Evolutionary conservation across 2,888 invertebrate species (phyloP).

Genomic region (Capitulum mitella): DNA sequence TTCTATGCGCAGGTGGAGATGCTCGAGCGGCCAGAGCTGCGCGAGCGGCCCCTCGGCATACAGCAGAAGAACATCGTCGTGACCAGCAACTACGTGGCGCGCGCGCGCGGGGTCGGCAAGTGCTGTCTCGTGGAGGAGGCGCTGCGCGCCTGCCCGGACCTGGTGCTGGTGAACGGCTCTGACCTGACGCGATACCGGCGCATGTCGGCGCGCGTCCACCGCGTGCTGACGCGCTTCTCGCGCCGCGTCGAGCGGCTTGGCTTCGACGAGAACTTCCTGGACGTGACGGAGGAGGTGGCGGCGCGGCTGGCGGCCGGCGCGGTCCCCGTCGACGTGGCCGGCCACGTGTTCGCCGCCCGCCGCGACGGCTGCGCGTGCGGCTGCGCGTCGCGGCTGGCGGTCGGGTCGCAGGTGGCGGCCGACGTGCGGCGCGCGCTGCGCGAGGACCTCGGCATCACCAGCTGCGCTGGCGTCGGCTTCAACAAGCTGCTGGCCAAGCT

Average conservation of each 20-base stretch:
- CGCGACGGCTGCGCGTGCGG: conserved; percentile 62
- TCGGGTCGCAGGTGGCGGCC: conserved; percentile 65
- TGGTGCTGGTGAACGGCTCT: conserved; percentile 71
- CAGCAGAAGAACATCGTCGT: conserved; percentile 78
- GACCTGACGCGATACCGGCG: conserved; percentile 72
- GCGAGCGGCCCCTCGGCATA: conserved; percentile 63
- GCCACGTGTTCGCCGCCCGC: conserved; percentile 52
- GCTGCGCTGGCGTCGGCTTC: conserved; percentile 73
- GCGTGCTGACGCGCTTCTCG: conserved; percentile 62
- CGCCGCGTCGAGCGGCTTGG: conserved; percentile 70
- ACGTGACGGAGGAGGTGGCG: conserved; percentile 60
- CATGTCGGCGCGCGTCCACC: conserved; percentile 67
- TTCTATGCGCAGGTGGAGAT: conserved; percentile 83
- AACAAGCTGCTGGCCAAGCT: conserved; percentile 78
- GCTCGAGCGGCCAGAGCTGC: conserved; percentile 60
- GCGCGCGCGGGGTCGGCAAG: conserved; percentile 66
- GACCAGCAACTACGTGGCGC: conserved; percentile 74
- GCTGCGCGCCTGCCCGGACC: conserved; percentile 60
- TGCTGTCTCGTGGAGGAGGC: conserved; percentile 72
- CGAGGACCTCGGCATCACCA: conserved; percentile 62
- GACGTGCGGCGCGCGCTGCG: conserved; percentile 64
- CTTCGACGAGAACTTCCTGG: conserved; percentile 76
- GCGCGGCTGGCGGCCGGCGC: neutral
- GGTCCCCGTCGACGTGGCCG: conserved; percentile 46
- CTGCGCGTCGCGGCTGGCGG: conserved; percentile 59